Evolutionary conservation across 2,797 vertebrate species (phyloP).

Genomic region (Ceryle rudis): DNA sequence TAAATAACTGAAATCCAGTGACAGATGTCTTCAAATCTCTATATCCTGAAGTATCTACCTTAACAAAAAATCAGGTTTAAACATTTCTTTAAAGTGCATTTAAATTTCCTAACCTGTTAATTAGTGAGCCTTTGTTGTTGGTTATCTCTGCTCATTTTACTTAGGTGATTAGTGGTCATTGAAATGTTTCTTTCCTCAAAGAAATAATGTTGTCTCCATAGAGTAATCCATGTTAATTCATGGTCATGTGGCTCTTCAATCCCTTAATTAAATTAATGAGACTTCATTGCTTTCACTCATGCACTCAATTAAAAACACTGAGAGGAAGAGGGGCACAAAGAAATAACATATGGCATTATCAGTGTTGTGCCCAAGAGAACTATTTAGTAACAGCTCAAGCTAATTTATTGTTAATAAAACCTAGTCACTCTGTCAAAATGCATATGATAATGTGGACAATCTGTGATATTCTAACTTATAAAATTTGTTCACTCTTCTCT

Average conservation of each 20-base stretch:
- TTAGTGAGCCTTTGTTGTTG: not conserved
- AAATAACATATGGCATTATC: constrained; percentile 43
- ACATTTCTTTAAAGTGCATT: not conserved
- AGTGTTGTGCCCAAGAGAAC: constrained; percentile 31
- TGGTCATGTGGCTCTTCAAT: not conserved
- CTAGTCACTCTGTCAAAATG: not conserved
- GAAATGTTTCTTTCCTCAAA: constrained; percentile 28
- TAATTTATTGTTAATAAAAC: constrained; percentile 59
- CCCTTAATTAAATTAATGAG: constrained; percentile 75
- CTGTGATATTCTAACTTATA: not conserved
- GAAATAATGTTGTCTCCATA: not conserved
- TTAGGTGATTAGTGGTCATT: not conserved
- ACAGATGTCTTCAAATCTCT: not conserved
- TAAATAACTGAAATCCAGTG: not conserved
- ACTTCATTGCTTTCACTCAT: constrained; percentile 51
- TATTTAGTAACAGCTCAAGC: constrained; percentile 46
- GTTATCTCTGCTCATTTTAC: constrained; percentile 1
- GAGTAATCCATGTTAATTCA: constrained; percentile 43
- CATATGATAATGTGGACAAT: not conserved
- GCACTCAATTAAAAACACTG: constrained; percentile 41
- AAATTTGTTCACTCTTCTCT: not conserved
- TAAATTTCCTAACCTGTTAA: not conserved
- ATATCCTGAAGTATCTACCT: not conserved
- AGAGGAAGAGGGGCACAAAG: not conserved
- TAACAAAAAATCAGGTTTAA: not conserved